These are phyloP conservation scores for Lampropteryx suffumata DNA, from an alignment of 2,888 invertebrate genomes.

Conservation along the genomic window DNA sequence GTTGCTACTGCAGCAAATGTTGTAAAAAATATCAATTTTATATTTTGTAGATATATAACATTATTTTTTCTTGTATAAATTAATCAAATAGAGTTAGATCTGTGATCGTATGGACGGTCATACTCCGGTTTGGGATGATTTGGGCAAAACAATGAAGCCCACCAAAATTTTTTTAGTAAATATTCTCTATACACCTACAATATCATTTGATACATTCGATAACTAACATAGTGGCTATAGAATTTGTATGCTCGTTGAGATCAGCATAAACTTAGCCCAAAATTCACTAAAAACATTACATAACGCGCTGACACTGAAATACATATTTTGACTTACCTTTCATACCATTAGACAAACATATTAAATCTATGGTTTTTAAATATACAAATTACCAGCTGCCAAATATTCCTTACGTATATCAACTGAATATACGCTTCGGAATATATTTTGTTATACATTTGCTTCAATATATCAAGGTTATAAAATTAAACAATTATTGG, in stretches of 20 bases:
- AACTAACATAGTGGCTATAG: slow-evolving; percentile 45
- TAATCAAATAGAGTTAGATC: slow-evolving; percentile 73
- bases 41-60: slow-evolving; percentile 72
- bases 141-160: slow-evolving; percentile 49
- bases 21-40: slow-evolving; percentile 67
- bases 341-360: neutral
- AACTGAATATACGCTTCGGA: too few species aligned
- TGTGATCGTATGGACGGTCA: slow-evolving; percentile 50
- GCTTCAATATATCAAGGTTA: too few species aligned
- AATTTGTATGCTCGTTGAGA: slow-evolving; percentile 36
- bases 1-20: slow-evolving; percentile 35
- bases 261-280: slow-evolving; percentile 34
- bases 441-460: too few species aligned
- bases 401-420: too few species aligned
- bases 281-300: slow-evolving; percentile 2
- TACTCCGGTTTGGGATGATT: slow-evolving; percentile 25
- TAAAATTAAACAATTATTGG: neutral
- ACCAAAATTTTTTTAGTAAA: slow-evolving; percentile 50
- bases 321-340: neutral
- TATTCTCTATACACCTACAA: slow-evolving; percentile 39
- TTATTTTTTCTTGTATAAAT: slow-evolving; percentile 77
- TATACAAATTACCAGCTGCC: too few species aligned
- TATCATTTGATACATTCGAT: slow-evolving; percentile 38
- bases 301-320: neutral
- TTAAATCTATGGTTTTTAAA: too few species aligned